Base-by-base conservation (phyloP, 2,113 vertebrate species). In the Hemiscyllium ocellatum region DNA sequence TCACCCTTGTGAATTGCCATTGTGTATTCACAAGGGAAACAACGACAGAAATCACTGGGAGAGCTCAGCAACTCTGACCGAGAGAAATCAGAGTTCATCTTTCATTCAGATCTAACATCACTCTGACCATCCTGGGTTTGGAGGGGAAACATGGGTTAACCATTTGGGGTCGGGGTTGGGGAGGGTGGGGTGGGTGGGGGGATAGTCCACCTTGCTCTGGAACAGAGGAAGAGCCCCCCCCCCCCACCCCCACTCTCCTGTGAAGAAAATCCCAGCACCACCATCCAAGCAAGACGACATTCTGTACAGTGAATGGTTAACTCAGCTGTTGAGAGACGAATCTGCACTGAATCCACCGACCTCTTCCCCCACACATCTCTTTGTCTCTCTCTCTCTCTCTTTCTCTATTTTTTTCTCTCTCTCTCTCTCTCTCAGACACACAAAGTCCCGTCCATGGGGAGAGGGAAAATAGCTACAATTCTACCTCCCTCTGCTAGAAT, bases 401-500 rank as follows among this genome's bases (percentile, higher is more conserved):
- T 19, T 91, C 42, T 26, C 78, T 26, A 6, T 20, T 0, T 37
- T 33, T 65, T 19, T 52, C 3, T 42, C 0, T 52, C 3, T 47
- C 76, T 95, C 78, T 10, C 95, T 37, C 29, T 13, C 85, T 13
- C 29, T 50, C 66, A 7, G 17, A 24, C n/a, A 86, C 95, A 20
- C 85, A 86, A 47, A 26, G 47, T 87, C 85, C 85, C 20, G 7
- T 87, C 29, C 56, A 85, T 80, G 22, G 20, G 95, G 95, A 61
- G 56, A 61, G 56, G 56, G 56, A 61, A 61, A 90, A 86, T 66
- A 37, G 61, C 65, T 33, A 15, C 95, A 72, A 96, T 76, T 66
- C 37, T 95, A 72, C 95, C 52, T 50, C 37, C 29, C 20, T 94
- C 95, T 89, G 68, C 4, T 85, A 96, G 96, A 96, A 96, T 96